Evolutionary conservation across 2,113 vertebrate genomes (phyloP).

Genomic region (Elachura formosa): DNA sequence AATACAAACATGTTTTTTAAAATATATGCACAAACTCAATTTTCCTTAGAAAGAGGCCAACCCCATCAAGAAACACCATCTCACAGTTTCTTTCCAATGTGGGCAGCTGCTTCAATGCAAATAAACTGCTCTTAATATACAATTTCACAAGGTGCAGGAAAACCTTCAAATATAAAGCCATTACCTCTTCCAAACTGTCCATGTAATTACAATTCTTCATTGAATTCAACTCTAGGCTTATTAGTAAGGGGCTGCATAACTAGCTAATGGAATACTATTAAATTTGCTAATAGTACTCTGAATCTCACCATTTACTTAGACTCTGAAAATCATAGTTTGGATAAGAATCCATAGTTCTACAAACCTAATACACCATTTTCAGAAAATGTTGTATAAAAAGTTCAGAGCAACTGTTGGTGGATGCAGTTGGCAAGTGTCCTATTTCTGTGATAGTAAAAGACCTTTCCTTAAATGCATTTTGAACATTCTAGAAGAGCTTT

Average conservation of each 20-base stretch:
- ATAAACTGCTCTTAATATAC: not conserved
- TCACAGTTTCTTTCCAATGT: not conserved
- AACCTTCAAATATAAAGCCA: not conserved
- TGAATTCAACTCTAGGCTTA: not conserved
- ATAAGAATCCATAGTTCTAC: not conserved
- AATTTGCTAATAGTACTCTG: not conserved
- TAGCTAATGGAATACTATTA: not conserved
- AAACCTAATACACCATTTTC: not conserved
- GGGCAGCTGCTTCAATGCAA: not conserved
- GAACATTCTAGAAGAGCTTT: not conserved
- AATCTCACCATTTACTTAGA: not conserved
- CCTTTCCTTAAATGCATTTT: not conserved
- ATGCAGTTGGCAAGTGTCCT: not conserved
- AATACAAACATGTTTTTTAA: not conserved
- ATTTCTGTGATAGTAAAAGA: not conserved
- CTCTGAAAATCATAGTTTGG: not conserved
- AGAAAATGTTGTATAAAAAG: not conserved
- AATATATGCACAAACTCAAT: not conserved
- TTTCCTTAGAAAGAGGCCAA: not conserved
- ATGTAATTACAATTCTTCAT: not conserved
- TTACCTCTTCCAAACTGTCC: not conserved
- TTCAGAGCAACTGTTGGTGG: not conserved
- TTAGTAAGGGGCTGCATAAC: not conserved
- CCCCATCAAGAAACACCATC: not conserved
- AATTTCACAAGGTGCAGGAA: not conserved